These are phyloP conservation scores for Hyperoplus immaculatus DNA, from an alignment of 2,797 vertebrate genomes.

Conservation along the genomic window DNA sequence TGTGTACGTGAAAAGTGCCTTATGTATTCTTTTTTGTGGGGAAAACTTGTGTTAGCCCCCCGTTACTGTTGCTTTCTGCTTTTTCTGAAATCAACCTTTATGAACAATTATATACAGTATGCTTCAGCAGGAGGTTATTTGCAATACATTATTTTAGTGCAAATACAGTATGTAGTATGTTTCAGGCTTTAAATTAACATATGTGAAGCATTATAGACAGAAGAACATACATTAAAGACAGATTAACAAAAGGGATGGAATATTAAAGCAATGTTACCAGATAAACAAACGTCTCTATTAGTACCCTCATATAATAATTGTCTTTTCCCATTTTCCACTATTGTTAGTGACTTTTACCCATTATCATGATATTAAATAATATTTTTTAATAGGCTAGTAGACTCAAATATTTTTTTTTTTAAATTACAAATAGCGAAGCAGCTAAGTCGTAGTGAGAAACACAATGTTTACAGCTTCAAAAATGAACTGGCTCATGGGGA, in stretches of 20 bases:
- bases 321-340: background rate
- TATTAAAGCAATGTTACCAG: background rate
- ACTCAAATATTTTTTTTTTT: background rate
- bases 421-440: constrained; percentile 19
- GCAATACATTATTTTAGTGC: background rate
- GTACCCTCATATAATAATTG: background rate
- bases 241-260: background rate
- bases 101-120: background rate
- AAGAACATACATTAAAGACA: background rate
- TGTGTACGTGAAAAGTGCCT: constrained; percentile 1
- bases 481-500: constrained; percentile 32
- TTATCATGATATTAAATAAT: background rate
- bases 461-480: background rate
- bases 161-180: background rate
- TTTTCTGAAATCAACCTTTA: background rate
- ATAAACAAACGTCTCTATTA: background rate
- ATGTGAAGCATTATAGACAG: background rate
- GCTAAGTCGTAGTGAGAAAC: constrained; percentile 28
- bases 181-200: background rate
- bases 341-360: background rate
- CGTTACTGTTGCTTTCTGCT: background rate
- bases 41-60: background rate
- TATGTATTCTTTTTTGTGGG: background rate
- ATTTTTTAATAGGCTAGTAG: background rate
- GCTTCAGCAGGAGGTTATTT: background rate